These are phyloP conservation scores for Erinaceus europaeus DNA, from an alignment of 2,113 vertebrate genomes.

Conservation along the genomic window DNA sequence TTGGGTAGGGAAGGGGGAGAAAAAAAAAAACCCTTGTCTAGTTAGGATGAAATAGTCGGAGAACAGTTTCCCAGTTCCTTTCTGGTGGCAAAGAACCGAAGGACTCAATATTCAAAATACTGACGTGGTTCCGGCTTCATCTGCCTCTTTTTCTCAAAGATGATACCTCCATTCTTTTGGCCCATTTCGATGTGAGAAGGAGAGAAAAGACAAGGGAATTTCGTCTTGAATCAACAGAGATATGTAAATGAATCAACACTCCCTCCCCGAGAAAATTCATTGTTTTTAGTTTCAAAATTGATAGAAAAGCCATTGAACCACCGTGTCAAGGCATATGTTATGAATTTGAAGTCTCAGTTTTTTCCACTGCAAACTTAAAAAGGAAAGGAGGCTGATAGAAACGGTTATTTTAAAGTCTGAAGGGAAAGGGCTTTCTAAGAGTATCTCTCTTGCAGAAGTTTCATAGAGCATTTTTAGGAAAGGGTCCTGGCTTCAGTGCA, in stretches of 20 bases:
- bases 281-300: not conserved
- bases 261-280: not conserved
- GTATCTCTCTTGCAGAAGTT: not conserved
- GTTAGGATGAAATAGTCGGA: not conserved
- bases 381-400: not conserved
- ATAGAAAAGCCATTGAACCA: not conserved
- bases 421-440: not conserved
- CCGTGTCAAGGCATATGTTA: not conserved
- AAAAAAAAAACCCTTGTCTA: not conserved
- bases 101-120: conserved; percentile 2
- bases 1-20: not conserved
- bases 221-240: not conserved
- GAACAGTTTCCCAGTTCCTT: not conserved
- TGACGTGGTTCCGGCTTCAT: not conserved
- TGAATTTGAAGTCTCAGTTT: not conserved
- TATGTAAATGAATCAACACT: not conserved
- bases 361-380: not conserved
- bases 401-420: conserved; percentile 29
- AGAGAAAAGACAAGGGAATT: not conserved
- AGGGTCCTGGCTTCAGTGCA: not conserved
- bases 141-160: conserved; percentile 9
- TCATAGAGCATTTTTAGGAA: not conserved
- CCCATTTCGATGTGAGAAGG: not conserved
- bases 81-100: not conserved
- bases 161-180: not conserved